phyloP scores from a whole-genome alignment of 2,888 invertebrate genomes.

The Diogma glabrata region DNA sequence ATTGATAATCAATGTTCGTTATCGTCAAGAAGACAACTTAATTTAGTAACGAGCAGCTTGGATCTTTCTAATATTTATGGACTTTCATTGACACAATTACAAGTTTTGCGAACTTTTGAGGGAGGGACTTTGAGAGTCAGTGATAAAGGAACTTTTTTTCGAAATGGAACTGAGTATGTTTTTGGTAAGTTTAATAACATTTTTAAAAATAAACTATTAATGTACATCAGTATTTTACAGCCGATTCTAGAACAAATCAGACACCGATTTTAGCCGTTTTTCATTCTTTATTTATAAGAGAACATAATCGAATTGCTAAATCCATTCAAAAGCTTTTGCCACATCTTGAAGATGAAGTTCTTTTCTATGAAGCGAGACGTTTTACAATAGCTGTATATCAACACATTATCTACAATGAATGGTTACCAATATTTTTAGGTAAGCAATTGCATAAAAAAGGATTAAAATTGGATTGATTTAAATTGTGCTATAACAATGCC shows the following conservation, averaged over 20 bases:
- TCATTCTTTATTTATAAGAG: conserved; percentile 39
- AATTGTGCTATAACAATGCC: no score
- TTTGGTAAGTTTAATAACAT: neutral
- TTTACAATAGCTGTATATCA: conserved; percentile 41
- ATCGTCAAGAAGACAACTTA: conserved; percentile 46
- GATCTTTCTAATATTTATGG: conserved; percentile 76
- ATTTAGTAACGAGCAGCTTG: conserved; percentile 38
- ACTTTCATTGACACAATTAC: conserved; percentile 51
- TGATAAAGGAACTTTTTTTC: conserved; percentile 44
- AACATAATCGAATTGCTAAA: conserved; percentile 40
- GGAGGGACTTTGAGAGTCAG: conserved; percentile 56
- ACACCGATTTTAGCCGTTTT: conserved; percentile 37
- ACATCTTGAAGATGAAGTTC: conserved; percentile 39
- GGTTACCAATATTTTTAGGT: conserved; percentile 40
- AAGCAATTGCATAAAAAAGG: no score
- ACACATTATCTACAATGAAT: conserved; percentile 42
- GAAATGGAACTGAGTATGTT: conserved; percentile 47
- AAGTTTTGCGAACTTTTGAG: conserved; percentile 50
- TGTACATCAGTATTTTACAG: conserved; percentile 53
- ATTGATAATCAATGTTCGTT: conserved; percentile 43
- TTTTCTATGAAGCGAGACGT: conserved; percentile 40
- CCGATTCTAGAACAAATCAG: conserved; percentile 40
- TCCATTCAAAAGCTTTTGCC: conserved; percentile 38
- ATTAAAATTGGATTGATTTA: no score
- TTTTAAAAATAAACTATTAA: neutral